Percentiles rank a stretch among this genome's conserved stretches.
phyloP scores from a whole-genome alignment of 2,888 invertebrate genomes.

The Trisateles emortualis region DNA sequence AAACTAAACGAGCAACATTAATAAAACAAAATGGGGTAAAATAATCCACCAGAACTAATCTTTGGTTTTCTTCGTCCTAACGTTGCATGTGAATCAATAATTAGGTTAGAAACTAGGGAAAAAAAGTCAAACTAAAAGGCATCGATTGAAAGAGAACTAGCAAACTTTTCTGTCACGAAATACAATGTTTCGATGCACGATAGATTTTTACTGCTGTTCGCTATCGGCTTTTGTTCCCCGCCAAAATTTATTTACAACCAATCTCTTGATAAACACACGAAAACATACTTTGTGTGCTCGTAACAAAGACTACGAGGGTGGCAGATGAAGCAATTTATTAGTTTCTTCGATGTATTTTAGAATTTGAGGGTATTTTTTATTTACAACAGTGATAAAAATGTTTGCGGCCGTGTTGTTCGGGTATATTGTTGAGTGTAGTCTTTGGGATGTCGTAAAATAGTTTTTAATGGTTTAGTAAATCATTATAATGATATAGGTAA shows the following conservation, averaged over 20 bases:
- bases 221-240: constrained; percentile 63
- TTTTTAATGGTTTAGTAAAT: constrained; percentile 53
- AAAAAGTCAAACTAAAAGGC: constrained; percentile 66
- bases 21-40: constrained; percentile 5
- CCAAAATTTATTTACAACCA: constrained; percentile 41
- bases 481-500: constrained; percentile 50
- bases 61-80: constrained; percentile 17
- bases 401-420: constrained; percentile 77
- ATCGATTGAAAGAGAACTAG: constrained; percentile 74
- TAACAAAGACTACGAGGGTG: constrained; percentile 36
- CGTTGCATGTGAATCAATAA: constrained; percentile 72
- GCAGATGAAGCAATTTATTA: constrained; percentile 33
- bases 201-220: constrained; percentile 76
- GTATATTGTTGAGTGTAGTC: constrained; percentile 65
- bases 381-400: constrained; percentile 83
- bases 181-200: constrained; percentile 74
- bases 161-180: constrained; percentile 74
- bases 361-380: constrained; percentile 69
- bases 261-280: constrained; percentile 29
- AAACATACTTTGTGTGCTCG: constrained; percentile 47
- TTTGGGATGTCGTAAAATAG: constrained; percentile 53
- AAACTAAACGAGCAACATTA: background rate
- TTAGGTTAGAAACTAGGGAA: constrained; percentile 65
- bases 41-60: constrained; percentile 11
- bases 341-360: constrained; percentile 67